These are phyloP conservation scores for Radopholus similis DNA, from an alignment of 1,140 invertebrate genomes.

Conservation along the genomic window DNA sequence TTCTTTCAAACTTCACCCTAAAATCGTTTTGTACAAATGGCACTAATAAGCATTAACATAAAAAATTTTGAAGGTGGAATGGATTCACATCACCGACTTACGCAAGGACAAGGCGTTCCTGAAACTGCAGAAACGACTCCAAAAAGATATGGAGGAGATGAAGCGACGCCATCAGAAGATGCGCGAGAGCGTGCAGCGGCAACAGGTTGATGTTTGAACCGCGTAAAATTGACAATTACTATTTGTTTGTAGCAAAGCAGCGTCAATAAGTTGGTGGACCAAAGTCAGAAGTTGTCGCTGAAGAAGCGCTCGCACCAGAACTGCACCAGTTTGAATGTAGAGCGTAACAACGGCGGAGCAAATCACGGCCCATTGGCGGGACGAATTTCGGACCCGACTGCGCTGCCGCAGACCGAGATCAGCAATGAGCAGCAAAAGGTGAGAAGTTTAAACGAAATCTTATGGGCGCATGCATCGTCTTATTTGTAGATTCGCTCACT, in stretches of 20 bases:
- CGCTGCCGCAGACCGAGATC: no score
- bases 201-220: constrained; percentile 67
- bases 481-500: constrained; percentile 64
- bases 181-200: constrained; percentile 81
- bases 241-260: constrained; percentile 69
- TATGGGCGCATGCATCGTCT: no score
- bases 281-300: constrained; percentile 46
- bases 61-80: constrained; percentile 72
- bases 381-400: constrained; percentile 37
- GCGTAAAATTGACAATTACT: no score
- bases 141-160: constrained; percentile 86
- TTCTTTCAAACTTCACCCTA: neutral
- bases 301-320: constrained; percentile 35
- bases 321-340: constrained; percentile 16
- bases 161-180: constrained; percentile 91
- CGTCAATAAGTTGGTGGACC: constrained; percentile 80
- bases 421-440: constrained; percentile 4
- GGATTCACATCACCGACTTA: constrained; percentile 82
- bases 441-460: constrained; percentile 11
- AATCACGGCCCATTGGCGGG: constrained; percentile 35
- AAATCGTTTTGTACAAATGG: neutral
- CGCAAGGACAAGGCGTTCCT: constrained; percentile 85
- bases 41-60: no score
- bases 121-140: constrained; percentile 90
- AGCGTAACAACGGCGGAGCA: neutral